A percentile compares a stretch with the other conserved stretches of the same genome.
Evolutionary conservation across 64 coral and sea anemone genomes (phyloP).

Genomic region (Montipora sp.): DNA sequence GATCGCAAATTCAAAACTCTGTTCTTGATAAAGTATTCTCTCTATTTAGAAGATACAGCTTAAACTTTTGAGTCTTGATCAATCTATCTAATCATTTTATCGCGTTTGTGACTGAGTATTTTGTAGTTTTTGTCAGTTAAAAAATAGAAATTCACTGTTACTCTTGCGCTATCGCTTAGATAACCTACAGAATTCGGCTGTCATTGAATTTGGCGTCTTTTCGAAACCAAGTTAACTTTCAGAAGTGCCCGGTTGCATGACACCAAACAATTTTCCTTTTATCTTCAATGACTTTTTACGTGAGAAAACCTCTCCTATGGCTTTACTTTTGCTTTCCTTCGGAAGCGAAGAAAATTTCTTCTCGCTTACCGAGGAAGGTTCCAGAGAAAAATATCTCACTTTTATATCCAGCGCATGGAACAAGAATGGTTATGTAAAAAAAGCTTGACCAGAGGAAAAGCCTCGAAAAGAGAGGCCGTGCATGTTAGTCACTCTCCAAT

Average conservation of each 20-base stretch:
- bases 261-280: not conserved
- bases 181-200: constrained; percentile 13
- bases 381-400: no score
- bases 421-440: no score
- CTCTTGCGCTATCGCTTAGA: constrained; percentile 8
- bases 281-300: no score
- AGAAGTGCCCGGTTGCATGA: not conserved
- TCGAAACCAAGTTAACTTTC: not conserved
- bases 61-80: not conserved
- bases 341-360: no score
- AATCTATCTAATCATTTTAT: constrained; percentile 52
- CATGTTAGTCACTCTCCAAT: not conserved
- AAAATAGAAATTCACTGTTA: constrained; percentile 21
- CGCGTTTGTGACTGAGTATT: not conserved
- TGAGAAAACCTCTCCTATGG: no score
- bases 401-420: no score
- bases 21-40: not conserved
- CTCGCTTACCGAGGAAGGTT: no score
- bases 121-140: constrained; percentile 26
- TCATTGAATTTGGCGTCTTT: not conserved
- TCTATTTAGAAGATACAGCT: not conserved
- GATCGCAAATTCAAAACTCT: not conserved
- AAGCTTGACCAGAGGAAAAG: no score
- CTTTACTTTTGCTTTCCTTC: no score
- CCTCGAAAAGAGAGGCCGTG: not conserved